Percentiles rank a stretch among this genome's conserved stretches.
phyloP scores from a whole-genome alignment of 2,797 vertebrate genomes.

The Tarsius wallacei region DNA sequence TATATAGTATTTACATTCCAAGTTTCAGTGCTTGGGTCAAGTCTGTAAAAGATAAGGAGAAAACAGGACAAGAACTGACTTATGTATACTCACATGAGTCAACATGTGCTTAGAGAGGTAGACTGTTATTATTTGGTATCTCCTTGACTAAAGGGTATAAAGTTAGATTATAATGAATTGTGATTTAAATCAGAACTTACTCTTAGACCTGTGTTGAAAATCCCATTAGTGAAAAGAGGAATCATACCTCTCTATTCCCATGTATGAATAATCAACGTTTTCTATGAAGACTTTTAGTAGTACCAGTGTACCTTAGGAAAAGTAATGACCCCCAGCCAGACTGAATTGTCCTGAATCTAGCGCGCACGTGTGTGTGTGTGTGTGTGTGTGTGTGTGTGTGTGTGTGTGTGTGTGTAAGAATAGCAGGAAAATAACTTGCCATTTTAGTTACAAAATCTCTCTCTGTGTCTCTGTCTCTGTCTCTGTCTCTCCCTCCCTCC shows the following conservation, averaged over 20 bases:
- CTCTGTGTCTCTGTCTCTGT: no score
- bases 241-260: neutral
- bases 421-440: neutral
- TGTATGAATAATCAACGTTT: slow-evolving; percentile 27
- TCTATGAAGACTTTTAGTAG: slow-evolving; percentile 28
- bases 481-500: no score
- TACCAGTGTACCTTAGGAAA: neutral
- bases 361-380: neutral
- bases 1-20: slow-evolving; percentile 49
- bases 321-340: neutral
- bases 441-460: no score
- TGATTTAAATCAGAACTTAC: slow-evolving; percentile 66
- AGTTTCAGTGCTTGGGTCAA: slow-evolving; percentile 32
- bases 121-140: slow-evolving; percentile 15
- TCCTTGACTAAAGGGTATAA: slow-evolving; percentile 38
- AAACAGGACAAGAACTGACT: slow-evolving; percentile 20
- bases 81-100: neutral
- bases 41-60: slow-evolving; percentile 30
- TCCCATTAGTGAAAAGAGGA: slow-evolving; percentile 50
- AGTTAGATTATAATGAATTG: slow-evolving; percentile 27
- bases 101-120: slow-evolving; percentile 14
- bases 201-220: slow-evolving; percentile 13
- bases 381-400: neutral
- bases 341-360: neutral
- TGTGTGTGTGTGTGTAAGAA: neutral